phyloP scores from a whole-genome alignment of 2,888 invertebrate species.

The Noctua fimbriata region DNA sequence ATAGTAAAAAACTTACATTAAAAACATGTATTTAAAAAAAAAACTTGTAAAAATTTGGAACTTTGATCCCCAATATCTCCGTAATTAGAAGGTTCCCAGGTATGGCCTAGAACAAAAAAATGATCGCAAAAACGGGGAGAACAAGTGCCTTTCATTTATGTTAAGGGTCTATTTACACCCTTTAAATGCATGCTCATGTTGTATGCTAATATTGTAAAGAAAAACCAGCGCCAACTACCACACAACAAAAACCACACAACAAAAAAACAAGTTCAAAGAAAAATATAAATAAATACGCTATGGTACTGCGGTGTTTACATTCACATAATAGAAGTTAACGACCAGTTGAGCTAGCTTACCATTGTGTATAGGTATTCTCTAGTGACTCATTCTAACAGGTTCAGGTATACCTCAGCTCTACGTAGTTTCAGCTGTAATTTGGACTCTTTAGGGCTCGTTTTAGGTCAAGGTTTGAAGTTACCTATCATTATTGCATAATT shows the following conservation, averaged over 20 bases:
- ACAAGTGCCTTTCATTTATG: too few species aligned
- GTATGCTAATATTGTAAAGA: constrained; percentile 50
- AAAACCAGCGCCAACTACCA: constrained; percentile 65
- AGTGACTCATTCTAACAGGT: constrained; percentile 28
- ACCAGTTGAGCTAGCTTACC: neutral
- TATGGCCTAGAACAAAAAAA: too few species aligned
- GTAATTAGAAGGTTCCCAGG: too few species aligned
- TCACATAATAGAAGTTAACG: constrained; percentile 23
- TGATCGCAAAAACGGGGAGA: too few species aligned
- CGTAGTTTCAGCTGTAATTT: constrained; percentile 33
- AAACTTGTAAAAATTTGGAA: too few species aligned
- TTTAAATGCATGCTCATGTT: too few species aligned
- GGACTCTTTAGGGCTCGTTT: neutral
- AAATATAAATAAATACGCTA: constrained; percentile 40
- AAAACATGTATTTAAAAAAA: too few species aligned
- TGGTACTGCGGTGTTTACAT: constrained; percentile 30
- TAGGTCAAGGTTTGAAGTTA: constrained; percentile 1
- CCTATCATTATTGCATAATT: constrained; percentile 14
- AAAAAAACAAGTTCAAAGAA: constrained; percentile 37
- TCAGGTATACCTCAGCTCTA: constrained; percentile 9
- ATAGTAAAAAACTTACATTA: too few species aligned
- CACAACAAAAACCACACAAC: neutral
- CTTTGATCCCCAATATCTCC: too few species aligned
- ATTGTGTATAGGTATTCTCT: constrained; percentile 37
- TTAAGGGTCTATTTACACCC: too few species aligned